Base-by-base conservation (phyloP, 2,888 invertebrate genomes). In the Heteromurus nitidus region DNA sequence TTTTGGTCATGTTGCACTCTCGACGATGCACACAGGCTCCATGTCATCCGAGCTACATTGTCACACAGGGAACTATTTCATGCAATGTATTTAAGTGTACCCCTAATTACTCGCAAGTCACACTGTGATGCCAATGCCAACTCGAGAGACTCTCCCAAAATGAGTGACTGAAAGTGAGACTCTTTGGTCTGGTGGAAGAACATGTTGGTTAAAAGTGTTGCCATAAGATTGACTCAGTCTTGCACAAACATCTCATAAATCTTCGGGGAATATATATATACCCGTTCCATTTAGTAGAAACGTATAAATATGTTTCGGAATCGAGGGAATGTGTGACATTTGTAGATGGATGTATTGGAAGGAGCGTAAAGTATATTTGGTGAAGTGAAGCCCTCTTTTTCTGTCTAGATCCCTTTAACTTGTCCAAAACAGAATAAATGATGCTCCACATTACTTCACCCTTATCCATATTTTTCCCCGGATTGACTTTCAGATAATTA, bases 41-140 rank as follows among this genome's bases (percentile, higher is more conserved):
- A 36, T 84, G 86, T 84, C 80, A 86, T 83, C 82, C 68, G 85
- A 87, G 82, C 82, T 80, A 58, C 65, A 73, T 74, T 87, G 85
- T 87, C 84, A 85, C 81, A n/a, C n/a, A 82, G 83, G 64, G 13
- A 70, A 65, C 70, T 42, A 70, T 70, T 79, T 82, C 83, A 82
- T 80, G 83, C 80, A 83, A 20, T 47, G 47, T 62, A 68, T 60
- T 68, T 36, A 55, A 77, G 13, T 9, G 60, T 64, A 72, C 81
- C 82, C 86, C 86, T 86, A 87, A 87, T 87, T 87, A 87, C 86
- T 85, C 83, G 70, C n/a, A 77, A 65, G 75, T 73, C 73, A 31
- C 65, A 75, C 65, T 75, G 18, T 55, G 30, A 28, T 70, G n/a
- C n/a, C n/a, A n/a, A n/a, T n/a, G n/a, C n/a, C n/a, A n/a, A n/a